Conservation (phyloP, 2,113 vertebrate species). For the Prunella himalayana region DNA sequence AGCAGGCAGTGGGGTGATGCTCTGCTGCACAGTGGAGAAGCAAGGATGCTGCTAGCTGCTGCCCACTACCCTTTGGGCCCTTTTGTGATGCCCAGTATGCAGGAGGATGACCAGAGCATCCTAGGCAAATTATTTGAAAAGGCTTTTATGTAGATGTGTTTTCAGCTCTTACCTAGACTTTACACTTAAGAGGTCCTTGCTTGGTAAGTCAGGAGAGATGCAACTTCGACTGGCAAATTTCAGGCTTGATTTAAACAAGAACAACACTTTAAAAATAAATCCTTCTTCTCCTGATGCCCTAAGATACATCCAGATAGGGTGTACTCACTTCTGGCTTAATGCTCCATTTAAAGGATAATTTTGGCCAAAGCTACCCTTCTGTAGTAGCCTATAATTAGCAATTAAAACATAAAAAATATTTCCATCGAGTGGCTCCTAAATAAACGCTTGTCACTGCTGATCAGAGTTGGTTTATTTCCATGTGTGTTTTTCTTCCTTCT, state of each 20-base stretch:
- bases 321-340: not conserved
- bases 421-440: constrained; percentile 70
- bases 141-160: not conserved
- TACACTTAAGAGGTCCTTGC: not conserved
- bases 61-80: not conserved
- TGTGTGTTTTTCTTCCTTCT: constrained; percentile 68
- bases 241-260: not conserved
- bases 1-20: not conserved
- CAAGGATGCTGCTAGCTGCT: not conserved
- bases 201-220: not conserved
- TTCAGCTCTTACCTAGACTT: not conserved
- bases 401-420: constrained; percentile 75
- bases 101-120: not conserved
- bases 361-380: constrained; percentile 38
- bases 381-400: constrained; percentile 69
- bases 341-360: constrained; percentile 31
- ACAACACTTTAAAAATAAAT: not conserved
- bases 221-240: not conserved
- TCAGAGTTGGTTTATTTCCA: constrained; percentile 75
- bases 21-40: not conserved
- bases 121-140: not conserved
- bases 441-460: constrained; percentile 76
- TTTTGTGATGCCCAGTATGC: not conserved
- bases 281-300: not conserved
- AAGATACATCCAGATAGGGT: not conserved